Base-by-base conservation (phyloP, 2,888 invertebrate genomes). In the Metalampra italica region DNA sequence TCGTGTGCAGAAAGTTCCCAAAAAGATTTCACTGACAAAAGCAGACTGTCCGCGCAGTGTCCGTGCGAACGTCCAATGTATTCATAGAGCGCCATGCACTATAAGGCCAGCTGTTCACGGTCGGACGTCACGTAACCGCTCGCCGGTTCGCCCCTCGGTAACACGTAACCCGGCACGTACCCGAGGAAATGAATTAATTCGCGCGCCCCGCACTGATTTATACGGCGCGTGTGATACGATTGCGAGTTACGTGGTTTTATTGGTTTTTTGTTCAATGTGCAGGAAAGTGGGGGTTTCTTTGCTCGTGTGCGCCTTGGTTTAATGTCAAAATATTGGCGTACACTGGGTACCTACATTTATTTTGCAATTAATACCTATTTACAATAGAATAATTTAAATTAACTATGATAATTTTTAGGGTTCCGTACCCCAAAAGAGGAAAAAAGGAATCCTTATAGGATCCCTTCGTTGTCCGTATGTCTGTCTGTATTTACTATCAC, bases 161-260 rank as follows among this genome's bases (percentile, higher is more conserved):
- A 22, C 22, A 22, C 22, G 22, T 22, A 22, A 22, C 22, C 22
- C 22, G 22, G n/a, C 36, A 36, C 36, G n/a, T 9, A 9, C 39
- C 39, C 39, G 62, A 65, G 72, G 71, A 76, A 77, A 80, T 77
- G 78, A 77, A 78, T 79, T 78, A 78, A 78, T 78, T 74, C 74
- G 61, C 68, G 52, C 61, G 54, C 67, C 60, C 36, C 11, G 13
- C 65, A 61, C 66, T 73, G 78, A 78, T 76, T 79, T 78, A 78
- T 75, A 71, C 66, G 67, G 63, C 60, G 68, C 61, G 66, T 75
- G 74, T 72, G 71, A 69, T 69, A 60, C 65, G 62, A 60, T 59
- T 58, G 51, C 51, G 43, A 36, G 38, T 45, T 43, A 40, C 51
- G 51, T 45, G 59, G 54, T 64, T 66, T 66, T 65, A 65, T 67